Evolutionary conservation across 2,888 invertebrate species (phyloP), one percentile per base, ranked within the genome.

Genomic region (Augiades crinisus): DNA sequence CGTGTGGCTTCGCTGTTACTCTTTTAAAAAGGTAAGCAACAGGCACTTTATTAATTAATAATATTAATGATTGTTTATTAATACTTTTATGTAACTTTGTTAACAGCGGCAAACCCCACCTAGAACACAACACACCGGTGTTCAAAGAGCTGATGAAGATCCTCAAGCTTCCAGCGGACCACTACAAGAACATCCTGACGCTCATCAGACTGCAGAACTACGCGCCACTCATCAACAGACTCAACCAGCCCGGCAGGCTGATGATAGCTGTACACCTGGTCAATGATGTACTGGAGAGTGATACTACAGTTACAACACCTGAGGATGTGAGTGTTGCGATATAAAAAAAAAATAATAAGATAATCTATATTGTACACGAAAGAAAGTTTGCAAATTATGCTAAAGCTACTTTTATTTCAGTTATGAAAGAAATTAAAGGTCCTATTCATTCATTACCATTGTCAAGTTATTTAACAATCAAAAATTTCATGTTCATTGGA

Each of bases 61-160:
- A n/a, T n/a, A n/a, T n/a, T n/a, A n/a, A n/a, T n/a, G n/a, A n/a
- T n/a, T n/a, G n/a, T n/a, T n/a, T n/a, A n/a, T 19, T 19, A 19
- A 3, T 19, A 5, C 5, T 19, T 19, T 4, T 19, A 19, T 5
- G 5, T 19, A 33, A 33, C 14, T 13, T 14, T 33, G 12, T 34
- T 37, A 6, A 5, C 74, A 95, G 95, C 81, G 85, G 87, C 3
- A 82, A 80, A 62, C 61, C 81, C 1, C 75, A 82, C 27, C 27
- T 96, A 38, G 94, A 95, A 70, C 94, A 94, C 70, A 94, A 94
- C 70, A 94, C 94, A 34, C 92, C 94, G 2, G 97, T 99, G 0
- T 98, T 98, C 61, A 95, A 96, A 66, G 99, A 99, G 76, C 89
- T 99, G 57, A 95, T 96, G 70, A 95, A 97, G 70, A 92, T 99